Evolutionary conservation across 2,113 vertebrate genomes (phyloP).

Genomic region (Tylochromis polylepis): DNA sequence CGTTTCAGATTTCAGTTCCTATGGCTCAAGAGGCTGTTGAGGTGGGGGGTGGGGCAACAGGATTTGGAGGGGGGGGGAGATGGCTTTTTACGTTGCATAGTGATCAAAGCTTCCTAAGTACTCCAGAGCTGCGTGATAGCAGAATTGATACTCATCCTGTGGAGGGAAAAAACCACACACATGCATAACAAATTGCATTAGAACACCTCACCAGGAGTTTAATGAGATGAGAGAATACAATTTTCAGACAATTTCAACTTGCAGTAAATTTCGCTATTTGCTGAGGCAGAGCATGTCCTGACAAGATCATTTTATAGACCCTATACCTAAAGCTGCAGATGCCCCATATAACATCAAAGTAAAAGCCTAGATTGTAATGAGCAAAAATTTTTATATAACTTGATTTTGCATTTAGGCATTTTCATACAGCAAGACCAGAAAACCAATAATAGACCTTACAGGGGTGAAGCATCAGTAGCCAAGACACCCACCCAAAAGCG

Average conservation of each 20-base stretch:
- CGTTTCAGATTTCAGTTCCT: conserved; percentile 77
- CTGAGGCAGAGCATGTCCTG: background rate
- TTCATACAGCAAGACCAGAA: background rate
- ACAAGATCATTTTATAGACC: background rate
- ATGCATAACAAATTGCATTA: background rate
- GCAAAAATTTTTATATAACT: background rate
- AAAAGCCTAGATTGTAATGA: background rate
- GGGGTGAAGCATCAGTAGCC: background rate
- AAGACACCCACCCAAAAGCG: background rate
- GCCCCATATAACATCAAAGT: background rate
- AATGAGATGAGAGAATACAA: background rate
- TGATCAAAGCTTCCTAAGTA: conserved; percentile 99
- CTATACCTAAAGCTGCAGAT: background rate
- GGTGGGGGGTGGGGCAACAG: conserved; percentile 62
- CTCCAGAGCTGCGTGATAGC: conserved; percentile 95
- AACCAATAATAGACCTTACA: background rate
- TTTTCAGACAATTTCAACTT: background rate
- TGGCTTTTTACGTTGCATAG: conserved; percentile 99
- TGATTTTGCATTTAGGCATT: background rate
- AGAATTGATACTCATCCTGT: conserved; percentile 98
- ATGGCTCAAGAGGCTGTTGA: conserved; percentile 83
- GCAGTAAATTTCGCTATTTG: background rate
- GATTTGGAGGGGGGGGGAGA: conserved; percentile 69
- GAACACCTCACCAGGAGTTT: background rate
- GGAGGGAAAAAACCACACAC: background rate